These are phyloP conservation scores for Lacerta agilis DNA, from an alignment of 2,797 vertebrate genomes.

Conservation along the genomic window DNA sequence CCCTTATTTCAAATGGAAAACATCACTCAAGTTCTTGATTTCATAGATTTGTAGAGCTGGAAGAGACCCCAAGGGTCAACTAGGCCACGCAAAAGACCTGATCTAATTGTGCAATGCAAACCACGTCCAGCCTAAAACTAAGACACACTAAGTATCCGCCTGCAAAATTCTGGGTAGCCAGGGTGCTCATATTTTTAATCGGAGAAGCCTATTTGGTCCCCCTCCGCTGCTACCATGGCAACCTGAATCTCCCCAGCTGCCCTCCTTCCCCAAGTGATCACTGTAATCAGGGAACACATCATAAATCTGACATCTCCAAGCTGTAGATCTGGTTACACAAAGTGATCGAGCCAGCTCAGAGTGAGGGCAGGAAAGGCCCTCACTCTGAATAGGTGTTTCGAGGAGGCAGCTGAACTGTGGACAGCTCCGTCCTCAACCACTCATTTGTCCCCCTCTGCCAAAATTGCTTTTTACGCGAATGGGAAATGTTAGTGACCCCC, in stretches of 20 bases:
- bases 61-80: too few relatives aligned
- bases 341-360: background rate
- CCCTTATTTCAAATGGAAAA: background rate
- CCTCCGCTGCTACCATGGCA: background rate
- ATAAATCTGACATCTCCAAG: background rate
- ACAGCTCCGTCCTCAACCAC: too few relatives aligned
- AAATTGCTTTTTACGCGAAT: background rate
- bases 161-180: background rate
- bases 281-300: background rate
- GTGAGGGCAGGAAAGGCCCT: background rate
- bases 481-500: background rate
- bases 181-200: background rate
- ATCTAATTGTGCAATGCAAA: background rate
- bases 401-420: background rate
- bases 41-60: too few relatives aligned
- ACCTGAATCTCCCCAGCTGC: background rate
- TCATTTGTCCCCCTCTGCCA: background rate
- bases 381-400: background rate
- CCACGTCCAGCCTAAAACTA: background rate
- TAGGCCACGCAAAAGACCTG: too few relatives aligned
- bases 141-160: background rate
- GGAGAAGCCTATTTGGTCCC: background rate
- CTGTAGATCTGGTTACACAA: background rate
- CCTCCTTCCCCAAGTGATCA: background rate
- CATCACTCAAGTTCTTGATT: too few relatives aligned